Base-by-base conservation (phyloP, 2,113 vertebrate species). In the Halcyon senegalensis region DNA sequence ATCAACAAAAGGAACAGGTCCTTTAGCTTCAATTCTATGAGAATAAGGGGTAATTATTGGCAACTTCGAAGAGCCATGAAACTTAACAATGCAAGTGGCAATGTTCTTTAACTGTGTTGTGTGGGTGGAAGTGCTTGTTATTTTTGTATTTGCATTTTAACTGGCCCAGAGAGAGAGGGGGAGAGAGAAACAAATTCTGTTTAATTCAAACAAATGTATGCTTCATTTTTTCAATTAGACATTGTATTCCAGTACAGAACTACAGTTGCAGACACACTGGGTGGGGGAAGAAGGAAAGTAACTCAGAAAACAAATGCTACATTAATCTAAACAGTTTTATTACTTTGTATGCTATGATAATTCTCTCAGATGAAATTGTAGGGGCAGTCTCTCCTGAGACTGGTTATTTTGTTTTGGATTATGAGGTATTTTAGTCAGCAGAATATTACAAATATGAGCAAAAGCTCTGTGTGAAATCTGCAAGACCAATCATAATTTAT, bases 181-280 rank as follows among this genome's bases (percentile, higher is more conserved):
- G 1, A 17, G 6, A 39, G 12, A 39, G 31, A 78, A 53, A 46
- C 6, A 73, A 5, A 83, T 11, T 68, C 12, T 11, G 27, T 72
- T 56, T 64, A 75, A 70, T 30, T 90, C 23, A 31, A 80, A 30
- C 2, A 76, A 92, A 75, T 41, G 44, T 28, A 11, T 28, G 17
- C 27, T 86, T 91, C 73, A 16, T 27, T 75, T 95, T 95, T 97
- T 97, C 84, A 95, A 51, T 94, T 84, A 85, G 24, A 39, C 74
- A 39, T 50, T 70, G 30, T 30, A 63, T 94, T 63, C n/a, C 64
- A 81, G 37, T 80, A 60, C 14, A 77, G 51, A 88, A 88, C 11
- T 46, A 8, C 21, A 86, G 10, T 60, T 90, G 56, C 50, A 78
- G 16, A 83, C 8, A 13, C 83, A 55, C 51, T 89, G 53, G 7